phyloP scores from a whole-genome alignment of 2,113 vertebrate genomes.

The Calonectris borealis region DNA sequence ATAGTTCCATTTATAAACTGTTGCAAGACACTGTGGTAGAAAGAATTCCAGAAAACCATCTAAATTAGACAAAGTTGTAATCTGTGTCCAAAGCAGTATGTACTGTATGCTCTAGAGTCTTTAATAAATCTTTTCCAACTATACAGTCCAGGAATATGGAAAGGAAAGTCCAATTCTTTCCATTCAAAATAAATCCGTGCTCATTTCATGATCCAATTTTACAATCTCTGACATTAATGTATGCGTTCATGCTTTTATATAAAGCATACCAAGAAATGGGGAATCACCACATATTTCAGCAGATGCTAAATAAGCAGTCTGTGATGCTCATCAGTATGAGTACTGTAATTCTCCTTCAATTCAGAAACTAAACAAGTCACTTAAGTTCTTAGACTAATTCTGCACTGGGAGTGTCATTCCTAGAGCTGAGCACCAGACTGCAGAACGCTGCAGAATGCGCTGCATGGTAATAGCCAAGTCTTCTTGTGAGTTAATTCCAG shows the following conservation, averaged over 20 bases:
- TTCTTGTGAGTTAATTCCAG: background rate
- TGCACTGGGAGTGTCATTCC: background rate
- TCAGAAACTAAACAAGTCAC: background rate
- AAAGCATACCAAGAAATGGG: background rate
- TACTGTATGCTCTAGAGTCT: background rate
- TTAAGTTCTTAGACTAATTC: too few relatives aligned
- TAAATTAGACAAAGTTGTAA: slow-evolving; percentile 11
- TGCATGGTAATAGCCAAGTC: background rate
- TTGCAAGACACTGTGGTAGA: too few relatives aligned
- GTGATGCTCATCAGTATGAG: background rate
- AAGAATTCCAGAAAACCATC: background rate
- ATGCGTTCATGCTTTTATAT: background rate
- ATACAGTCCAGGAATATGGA: slow-evolving; percentile 29
- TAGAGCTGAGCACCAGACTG: background rate
- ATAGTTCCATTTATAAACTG: too few relatives aligned
- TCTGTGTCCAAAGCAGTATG: slow-evolving; percentile 32
- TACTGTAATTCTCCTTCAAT: background rate
- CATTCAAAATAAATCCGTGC: slow-evolving; percentile 28
- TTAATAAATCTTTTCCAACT: slow-evolving; percentile 50
- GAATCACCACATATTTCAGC: background rate
- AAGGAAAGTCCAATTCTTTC: slow-evolving; percentile 28
- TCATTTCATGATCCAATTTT: background rate
- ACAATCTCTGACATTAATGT: background rate
- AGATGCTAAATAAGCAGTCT: background rate
- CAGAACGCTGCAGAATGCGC: background rate